Evolutionary conservation across 2,888 invertebrate genomes (phyloP).

Genomic region (Tigriopus californicus): DNA sequence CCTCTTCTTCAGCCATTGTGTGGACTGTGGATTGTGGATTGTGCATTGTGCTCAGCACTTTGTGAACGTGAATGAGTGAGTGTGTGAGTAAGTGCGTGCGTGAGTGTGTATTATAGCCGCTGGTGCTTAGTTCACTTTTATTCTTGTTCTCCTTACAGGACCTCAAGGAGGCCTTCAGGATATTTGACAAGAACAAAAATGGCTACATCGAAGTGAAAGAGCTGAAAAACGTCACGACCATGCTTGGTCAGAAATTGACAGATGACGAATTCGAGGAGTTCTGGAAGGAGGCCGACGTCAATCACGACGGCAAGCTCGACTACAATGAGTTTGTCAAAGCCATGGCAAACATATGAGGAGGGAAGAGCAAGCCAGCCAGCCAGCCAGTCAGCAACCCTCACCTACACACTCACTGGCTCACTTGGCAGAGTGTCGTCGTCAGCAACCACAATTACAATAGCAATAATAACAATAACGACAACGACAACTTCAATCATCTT

Average conservation of each 20-base stretch:
- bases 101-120: background rate
- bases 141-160: background rate
- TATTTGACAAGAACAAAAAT: background rate
- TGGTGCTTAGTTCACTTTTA: background rate
- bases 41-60: background rate
- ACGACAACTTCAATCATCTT: too few species aligned
- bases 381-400: too few species aligned
- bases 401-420: too few species aligned
- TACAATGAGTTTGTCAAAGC: background rate
- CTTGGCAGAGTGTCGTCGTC: too few species aligned
- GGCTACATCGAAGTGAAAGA: background rate
- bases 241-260: background rate
- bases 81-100: too few species aligned
- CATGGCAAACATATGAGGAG: background rate
- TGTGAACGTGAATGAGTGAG: background rate
- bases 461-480: too few species aligned
- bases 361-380: too few species aligned
- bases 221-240: background rate
- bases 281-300: background rate
- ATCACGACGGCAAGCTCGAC: background rate
- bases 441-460: too few species aligned
- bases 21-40: background rate
- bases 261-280: background rate
- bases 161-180: background rate
- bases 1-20: too few species aligned